Base-by-base conservation (phyloP, 2,888 invertebrate species). In the Lepidochitona cinerea region DNA sequence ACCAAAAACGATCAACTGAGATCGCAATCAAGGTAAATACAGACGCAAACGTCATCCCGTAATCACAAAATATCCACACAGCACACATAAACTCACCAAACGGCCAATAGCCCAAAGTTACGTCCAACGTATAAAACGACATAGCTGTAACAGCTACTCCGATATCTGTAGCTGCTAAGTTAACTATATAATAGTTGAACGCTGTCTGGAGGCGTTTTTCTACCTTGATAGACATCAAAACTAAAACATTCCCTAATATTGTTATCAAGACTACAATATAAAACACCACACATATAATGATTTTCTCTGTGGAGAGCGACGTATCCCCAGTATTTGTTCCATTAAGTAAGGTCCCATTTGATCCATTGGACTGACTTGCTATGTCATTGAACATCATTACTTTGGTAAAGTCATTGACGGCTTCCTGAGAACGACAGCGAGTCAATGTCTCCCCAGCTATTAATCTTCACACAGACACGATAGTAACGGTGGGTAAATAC, bases 1-100 rank as follows among this genome's bases (percentile, higher is more conserved):
- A 80, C 87, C 87, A 87, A 59, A 83, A 84, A 54, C 88, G 77
- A 78, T 89, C 88, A 6, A 84, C 54, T 0, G 88, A 87, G 41
- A 90, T 89, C 37, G 88, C 87, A 35, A 88, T 83, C 9, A 90
- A 79, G 0, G 89, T 89, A 78, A 88, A 89, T 53, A 90, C 89
- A 0, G 87, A 87, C 18, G 89, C 89, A 73, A 90, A 90, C 12
- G 89, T 90, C 89, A 88, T 89, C 32, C 87, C 88, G 76, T 89
- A 90, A 75, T 90, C 90, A 76, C 84, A 88, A 81, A 90, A 89
- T 53, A 90, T 85, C 90, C 90, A 90, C 36, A 89, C 75, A 1
- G 85, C 85, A 71, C 90, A 90, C 78, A 89, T 78, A 64, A 88
- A 79, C 70, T 78, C 75, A 4, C 88, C 87, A 75, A 90, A 89